Evolutionary conservation across 2,113 vertebrate species (phyloP), one percentile per base, ranked within the genome.

Genomic region (Elgaria multicarinata): DNA sequence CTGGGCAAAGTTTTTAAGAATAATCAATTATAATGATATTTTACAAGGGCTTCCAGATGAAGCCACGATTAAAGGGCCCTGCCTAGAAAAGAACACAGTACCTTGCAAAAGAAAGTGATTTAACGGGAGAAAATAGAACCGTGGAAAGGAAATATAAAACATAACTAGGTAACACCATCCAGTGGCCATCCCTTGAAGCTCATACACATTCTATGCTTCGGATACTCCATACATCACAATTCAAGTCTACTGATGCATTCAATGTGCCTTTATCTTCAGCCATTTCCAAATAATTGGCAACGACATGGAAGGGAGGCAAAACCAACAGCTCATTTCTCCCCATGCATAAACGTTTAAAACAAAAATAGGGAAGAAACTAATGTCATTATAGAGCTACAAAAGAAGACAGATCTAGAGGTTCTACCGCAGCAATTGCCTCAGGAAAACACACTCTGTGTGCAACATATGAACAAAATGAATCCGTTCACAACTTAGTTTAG

Each of bases 111-210:
- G 75, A 39, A 90, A 71, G 76, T 31, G 26, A 84, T 87, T 89
- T 91, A 83, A 79, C 78, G 3, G 90, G 12, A 42, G 31, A 84
- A 86, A 93, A 88, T 5, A 72, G 10, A 91, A 42, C 36, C 83
- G 8, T 90, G n/a, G 76, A 89, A 77, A 74, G 58, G 4, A 89
- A 86, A 42, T 12, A 85, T 36, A 92, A 91, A 91, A 71, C 24
- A 86, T 0, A n/a, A 87, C 24, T 0, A 89, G 36, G 72, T 92
- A 90, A 91, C 89, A 93, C 87, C 46, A 87, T 91, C 66, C 90
- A 75, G 20, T 90, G 36, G 79, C 86, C 91, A 91, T 72, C 6
- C 4, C 13, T 42, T 92, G 58, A 3, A 89, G 81, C 55, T 93
- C 86, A 90, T 81, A 92, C 1, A 42, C 1, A 22, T 10, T 31